These are phyloP conservation scores for Rambutsinella grinnellia DNA, from an alignment of 2,888 invertebrate species.

Conservation along the genomic window DNA sequence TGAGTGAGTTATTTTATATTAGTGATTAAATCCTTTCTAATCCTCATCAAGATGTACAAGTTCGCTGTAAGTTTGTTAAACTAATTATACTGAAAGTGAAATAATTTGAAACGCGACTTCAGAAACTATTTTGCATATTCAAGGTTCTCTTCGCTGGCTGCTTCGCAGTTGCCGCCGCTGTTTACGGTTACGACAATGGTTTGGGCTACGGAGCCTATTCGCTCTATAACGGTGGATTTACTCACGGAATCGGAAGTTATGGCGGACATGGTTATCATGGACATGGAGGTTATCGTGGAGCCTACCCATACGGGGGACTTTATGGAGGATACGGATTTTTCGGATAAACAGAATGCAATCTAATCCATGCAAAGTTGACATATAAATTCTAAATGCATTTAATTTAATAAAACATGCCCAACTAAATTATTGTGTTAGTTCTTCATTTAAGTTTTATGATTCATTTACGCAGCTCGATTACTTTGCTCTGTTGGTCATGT, in stretches of 20 bases:
- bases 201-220: constrained; percentile 40
- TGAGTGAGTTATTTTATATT: neutral
- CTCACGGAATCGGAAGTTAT: constrained; percentile 37
- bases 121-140: neutral
- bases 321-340: constrained; percentile 10
- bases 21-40: neutral
- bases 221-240: constrained; percentile 35
- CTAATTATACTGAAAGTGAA: neutral
- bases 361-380: neutral
- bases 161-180: constrained; percentile 21
- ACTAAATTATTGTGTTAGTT: neutral
- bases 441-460: neutral
- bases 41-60: constrained; percentile 31
- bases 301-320: constrained; percentile 8
- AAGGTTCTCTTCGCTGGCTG: constrained; percentile 36
- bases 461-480: neutral
- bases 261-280: constrained; percentile 37
- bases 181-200: constrained; percentile 33
- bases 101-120: neutral
- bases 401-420: neutral
- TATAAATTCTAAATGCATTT: constrained; percentile 7
- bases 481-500: neutral
- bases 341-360: constrained; percentile 15
- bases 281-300: constrained; percentile 33
- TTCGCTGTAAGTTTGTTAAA: constrained; percentile 27